Conservation (phyloP, 2,797 vertebrate species). For the Pygocentrus nattereri region DNA sequence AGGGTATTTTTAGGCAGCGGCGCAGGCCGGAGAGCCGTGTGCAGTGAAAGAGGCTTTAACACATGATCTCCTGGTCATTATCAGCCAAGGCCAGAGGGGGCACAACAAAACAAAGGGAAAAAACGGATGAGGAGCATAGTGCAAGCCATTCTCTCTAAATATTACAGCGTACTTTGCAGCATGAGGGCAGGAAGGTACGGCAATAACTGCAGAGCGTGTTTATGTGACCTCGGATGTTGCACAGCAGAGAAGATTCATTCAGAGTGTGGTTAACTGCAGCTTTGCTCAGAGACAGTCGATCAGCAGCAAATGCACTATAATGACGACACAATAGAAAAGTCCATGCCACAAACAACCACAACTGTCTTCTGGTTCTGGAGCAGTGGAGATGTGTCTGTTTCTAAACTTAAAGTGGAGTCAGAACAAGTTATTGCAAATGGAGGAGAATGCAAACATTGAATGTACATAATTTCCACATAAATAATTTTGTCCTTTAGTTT, state of each 20-base stretch:
- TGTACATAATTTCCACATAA: neutral
- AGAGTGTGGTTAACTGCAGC: neutral
- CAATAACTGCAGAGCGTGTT: neutral
- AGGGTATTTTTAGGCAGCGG: conserved; percentile 41
- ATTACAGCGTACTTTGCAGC: neutral
- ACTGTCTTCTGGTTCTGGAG: neutral
- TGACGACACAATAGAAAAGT: neutral
- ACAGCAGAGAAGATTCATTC: neutral
- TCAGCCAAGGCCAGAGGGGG: neutral
- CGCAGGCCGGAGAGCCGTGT: neutral
- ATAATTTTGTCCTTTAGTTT: too few relatives aligned
- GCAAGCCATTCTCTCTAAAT: too few relatives aligned
- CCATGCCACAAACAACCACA: neutral
- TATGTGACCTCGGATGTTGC: neutral
- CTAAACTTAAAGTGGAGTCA: too few relatives aligned
- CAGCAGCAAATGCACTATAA: neutral
- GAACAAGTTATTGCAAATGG: neutral
- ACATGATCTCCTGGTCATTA: conserved; percentile 37
- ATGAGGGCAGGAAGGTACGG: neutral
- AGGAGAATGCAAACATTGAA: too few relatives aligned
- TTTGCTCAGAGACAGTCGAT: neutral
- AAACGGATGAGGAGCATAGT: neutral
- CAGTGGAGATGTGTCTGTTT: neutral
- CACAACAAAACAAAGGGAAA: conserved; percentile 10
- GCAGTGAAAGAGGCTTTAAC: conserved; percentile 39